Evolutionary conservation across 2,797 vertebrate species (phyloP).

Genomic region (Potorous gilbertii): DNA sequence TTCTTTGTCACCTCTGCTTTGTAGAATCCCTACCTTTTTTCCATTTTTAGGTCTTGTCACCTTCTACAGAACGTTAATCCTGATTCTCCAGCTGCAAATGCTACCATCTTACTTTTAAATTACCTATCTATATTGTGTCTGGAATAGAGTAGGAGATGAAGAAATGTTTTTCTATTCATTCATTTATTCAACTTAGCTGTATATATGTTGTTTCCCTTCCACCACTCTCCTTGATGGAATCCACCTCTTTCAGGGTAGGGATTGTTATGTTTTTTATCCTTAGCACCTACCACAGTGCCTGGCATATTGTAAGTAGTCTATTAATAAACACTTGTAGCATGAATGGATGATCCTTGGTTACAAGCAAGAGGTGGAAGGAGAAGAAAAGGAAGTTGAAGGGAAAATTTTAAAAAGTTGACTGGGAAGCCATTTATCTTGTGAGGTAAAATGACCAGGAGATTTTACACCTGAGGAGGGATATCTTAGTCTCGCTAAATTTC

Average conservation of each 20-base stretch:
- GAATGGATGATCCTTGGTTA: slow-evolving; percentile 44
- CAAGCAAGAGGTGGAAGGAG: neutral
- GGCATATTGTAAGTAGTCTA: slow-evolving; percentile 50
- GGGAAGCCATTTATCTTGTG: too few species aligned
- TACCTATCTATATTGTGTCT: slow-evolving; percentile 29
- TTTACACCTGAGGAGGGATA: neutral
- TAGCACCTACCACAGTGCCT: slow-evolving; percentile 6
- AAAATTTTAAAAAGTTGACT: neutral
- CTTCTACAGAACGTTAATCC: neutral
- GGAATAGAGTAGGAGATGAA: slow-evolving; percentile 28
- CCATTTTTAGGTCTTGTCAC: neutral
- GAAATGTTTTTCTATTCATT: slow-evolving; percentile 25
- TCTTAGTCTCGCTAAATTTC: neutral
- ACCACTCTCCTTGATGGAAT: neutral
- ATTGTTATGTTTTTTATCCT: slow-evolving; percentile 19
- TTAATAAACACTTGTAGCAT: slow-evolving; percentile 56
- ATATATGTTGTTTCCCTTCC: neutral
- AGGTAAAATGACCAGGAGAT: neutral
- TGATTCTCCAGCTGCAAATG: neutral
- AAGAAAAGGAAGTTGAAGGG: neutral
- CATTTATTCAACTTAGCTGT: neutral
- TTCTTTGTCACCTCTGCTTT: neutral
- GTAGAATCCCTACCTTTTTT: neutral
- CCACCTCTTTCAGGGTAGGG: neutral
- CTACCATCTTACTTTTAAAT: neutral